Evolutionary conservation across 1,140 invertebrate genomes (phyloP).

Genomic region (Trachymyrmex cornetzi): DNA sequence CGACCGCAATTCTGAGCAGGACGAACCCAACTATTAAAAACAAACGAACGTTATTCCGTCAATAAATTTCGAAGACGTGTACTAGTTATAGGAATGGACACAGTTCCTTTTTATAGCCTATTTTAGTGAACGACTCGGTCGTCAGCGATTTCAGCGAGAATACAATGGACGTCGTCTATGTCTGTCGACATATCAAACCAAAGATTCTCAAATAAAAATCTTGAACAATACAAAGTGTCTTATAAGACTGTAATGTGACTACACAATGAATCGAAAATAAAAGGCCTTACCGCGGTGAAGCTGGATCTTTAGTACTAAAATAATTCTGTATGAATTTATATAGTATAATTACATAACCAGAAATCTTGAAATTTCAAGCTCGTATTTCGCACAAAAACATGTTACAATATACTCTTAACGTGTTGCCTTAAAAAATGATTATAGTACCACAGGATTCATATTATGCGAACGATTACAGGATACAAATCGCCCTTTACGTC

Average conservation of each 20-base stretch:
- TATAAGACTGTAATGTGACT: no score
- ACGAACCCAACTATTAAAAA: constrained; percentile 49
- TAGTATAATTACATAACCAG: no score
- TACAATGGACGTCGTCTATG: neutral
- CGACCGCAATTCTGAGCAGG: constrained; percentile 41
- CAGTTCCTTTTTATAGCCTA: constrained; percentile 33
- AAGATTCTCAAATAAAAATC: constrained; percentile 4
- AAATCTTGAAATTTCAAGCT: neutral
- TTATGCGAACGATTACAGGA: constrained; percentile 46
- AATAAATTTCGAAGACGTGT: constrained; percentile 60
- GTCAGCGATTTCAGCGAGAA: neutral
- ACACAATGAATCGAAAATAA: no score
- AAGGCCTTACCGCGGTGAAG: no score
- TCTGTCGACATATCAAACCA: neutral
- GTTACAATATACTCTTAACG: no score
- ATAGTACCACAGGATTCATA: constrained; percentile 17
- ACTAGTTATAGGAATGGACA: constrained; percentile 16
- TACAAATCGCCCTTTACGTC: constrained; percentile 58
- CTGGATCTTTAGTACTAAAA: no score
- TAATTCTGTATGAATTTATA: no score
- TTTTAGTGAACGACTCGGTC: constrained; percentile 43
- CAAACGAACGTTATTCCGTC: constrained; percentile 20
- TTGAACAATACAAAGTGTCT: neutral
- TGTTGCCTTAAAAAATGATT: constrained; percentile 35
- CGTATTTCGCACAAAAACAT: neutral